Conservation (phyloP, 2,113 vertebrate species). For the Oncorhynchus keta region DNA sequence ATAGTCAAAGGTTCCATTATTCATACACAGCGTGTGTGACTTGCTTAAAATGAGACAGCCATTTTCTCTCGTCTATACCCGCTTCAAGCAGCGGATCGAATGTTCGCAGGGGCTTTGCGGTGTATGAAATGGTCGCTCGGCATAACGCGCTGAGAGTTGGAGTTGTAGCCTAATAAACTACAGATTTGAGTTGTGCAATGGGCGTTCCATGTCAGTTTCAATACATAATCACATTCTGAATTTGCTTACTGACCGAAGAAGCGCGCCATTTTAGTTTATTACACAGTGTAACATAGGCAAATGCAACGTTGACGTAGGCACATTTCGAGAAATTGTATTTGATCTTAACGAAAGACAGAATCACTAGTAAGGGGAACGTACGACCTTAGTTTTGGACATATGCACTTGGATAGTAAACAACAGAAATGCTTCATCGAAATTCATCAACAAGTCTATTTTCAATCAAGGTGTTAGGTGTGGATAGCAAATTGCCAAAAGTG, state of each 20-base stretch:
- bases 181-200: background rate
- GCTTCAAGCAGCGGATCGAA: slow-evolving; percentile 1
- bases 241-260: background rate
- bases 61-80: background rate
- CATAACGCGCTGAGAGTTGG: background rate
- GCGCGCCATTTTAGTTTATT: background rate
- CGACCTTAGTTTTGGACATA: no score
- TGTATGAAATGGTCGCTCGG: background rate
- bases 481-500: no score
- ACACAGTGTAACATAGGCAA: background rate
- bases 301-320: background rate
- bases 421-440: background rate
- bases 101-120: background rate
- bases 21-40: background rate
- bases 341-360: background rate
- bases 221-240: background rate
- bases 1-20: slow-evolving; percentile 31
- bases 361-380: no score
- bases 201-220: background rate
- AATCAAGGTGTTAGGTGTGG: no score
- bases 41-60: background rate
- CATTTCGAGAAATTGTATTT: background rate
- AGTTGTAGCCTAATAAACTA: background rate
- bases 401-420: background rate
- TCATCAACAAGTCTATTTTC: no score